Conservation (phyloP, 2,113 vertebrate genomes). For the Pseudopipra pipra region DNA sequence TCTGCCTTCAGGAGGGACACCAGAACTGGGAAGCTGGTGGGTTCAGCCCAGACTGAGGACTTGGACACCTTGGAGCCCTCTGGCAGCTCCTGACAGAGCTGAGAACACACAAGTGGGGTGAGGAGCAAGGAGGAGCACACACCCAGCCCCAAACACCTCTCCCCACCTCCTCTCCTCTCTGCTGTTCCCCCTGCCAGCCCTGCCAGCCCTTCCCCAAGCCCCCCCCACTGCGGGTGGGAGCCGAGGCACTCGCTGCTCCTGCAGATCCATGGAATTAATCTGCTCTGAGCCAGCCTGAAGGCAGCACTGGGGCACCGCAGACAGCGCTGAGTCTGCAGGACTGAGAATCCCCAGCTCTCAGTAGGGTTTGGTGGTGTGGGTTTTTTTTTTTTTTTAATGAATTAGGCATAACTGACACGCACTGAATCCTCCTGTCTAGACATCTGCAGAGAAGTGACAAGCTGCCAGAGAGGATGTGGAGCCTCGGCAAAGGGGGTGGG, state of each 20-base stretch:
- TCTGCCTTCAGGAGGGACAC: background rate
- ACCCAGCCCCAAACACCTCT: background rate
- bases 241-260: background rate
- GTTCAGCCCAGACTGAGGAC: background rate
- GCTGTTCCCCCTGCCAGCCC: background rate
- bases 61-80: background rate
- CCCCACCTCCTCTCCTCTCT: background rate
- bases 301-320: background rate
- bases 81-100: background rate
- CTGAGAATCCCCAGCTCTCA: conserved; percentile 19
- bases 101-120: accelerated
- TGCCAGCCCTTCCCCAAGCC: background rate
- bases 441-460: conserved; percentile 69
- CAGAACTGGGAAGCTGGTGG: background rate
- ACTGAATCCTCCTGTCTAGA: conserved; percentile 68
- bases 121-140: background rate
- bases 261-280: background rate
- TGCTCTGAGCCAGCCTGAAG: background rate
- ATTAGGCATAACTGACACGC: conserved; percentile 63
- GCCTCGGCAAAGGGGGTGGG: conserved; percentile 33
- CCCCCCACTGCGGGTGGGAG: background rate
- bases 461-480: conserved; percentile 64
- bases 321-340: conserved; percentile 49
- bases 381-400: background rate
- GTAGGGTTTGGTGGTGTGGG: background rate